These are phyloP conservation scores for Potamarius usumacintae DNA, from an alignment of 2,113 vertebrate species.

Conservation along the genomic window DNA sequence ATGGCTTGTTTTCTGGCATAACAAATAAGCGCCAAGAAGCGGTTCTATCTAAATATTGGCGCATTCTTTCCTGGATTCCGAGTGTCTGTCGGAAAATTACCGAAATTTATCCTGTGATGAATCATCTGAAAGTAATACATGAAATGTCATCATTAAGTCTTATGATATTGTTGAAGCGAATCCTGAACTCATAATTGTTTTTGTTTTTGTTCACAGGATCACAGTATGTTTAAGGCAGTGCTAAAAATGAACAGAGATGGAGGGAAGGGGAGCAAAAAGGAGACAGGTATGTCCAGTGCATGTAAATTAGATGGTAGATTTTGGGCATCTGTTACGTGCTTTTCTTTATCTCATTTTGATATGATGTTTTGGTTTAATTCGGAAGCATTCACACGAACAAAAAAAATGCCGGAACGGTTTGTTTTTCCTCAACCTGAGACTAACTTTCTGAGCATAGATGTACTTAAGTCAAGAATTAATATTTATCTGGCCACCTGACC, in stretches of 20 bases:
- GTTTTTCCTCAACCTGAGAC: neutral
- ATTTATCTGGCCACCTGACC: neutral
- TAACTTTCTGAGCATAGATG: neutral
- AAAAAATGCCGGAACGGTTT: neutral
- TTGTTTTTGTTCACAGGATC: slow-evolving; percentile 57
- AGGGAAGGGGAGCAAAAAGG: slow-evolving; percentile 88
- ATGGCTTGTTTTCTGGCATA: slow-evolving; percentile 70
- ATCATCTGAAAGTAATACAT: slow-evolving; percentile 53
- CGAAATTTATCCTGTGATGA: slow-evolving; percentile 57
- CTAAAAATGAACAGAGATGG: slow-evolving; percentile 95
- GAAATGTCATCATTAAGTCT: neutral
- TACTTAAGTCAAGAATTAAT: neutral
- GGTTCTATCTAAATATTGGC: slow-evolving; percentile 74
- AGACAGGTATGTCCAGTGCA: slow-evolving; percentile 80
- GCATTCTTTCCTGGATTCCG: slow-evolving; percentile 73
- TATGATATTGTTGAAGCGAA: neutral
- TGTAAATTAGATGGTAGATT: neutral
- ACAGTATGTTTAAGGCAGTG: slow-evolving; percentile 93
- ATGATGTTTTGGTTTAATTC: neutral
- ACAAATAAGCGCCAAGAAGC: slow-evolving; percentile 74
- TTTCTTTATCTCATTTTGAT: neutral
- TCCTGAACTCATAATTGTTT: slow-evolving; percentile 17
- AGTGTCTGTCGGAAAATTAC: slow-evolving; percentile 69
- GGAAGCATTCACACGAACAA: neutral
- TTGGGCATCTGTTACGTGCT: neutral